These are phyloP conservation scores for Hirtodrosophila confusa DNA, from an alignment of 2,888 invertebrate species.

Conservation along the genomic window DNA sequence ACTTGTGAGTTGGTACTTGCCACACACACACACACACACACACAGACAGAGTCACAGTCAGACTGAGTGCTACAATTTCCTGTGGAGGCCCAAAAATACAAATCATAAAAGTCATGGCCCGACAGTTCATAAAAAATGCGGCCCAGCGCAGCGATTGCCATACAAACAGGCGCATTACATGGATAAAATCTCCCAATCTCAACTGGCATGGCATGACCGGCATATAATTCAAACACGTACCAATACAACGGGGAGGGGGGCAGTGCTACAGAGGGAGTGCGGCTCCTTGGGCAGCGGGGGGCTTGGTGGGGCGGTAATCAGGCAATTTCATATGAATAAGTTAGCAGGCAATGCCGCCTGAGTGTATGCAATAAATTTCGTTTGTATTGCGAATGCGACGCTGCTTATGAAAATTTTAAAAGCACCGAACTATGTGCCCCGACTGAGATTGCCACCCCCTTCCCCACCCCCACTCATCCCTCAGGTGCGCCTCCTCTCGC, in stretches of 20 bases:
- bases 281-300: slow-evolving; percentile 18
- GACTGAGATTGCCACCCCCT: slow-evolving; percentile 57
- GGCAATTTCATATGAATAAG: slow-evolving; percentile 78
- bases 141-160: slow-evolving; percentile 73
- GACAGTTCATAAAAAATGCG: slow-evolving; percentile 75
- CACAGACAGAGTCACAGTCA: slow-evolving; percentile 8
- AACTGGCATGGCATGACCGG: slow-evolving; percentile 64
- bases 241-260: slow-evolving; percentile 44
- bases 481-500: slow-evolving; percentile 7
- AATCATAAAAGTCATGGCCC: slow-evolving; percentile 74
- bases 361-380: slow-evolving; percentile 73
- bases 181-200: slow-evolving; percentile 36
- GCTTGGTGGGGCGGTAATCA: slow-evolving; percentile 60
- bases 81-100: slow-evolving; percentile 55
- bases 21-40: slow-evolving; percentile 5
- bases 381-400: slow-evolving; percentile 71
- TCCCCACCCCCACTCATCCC: not conserved
- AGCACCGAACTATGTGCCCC: slow-evolving; percentile 65
- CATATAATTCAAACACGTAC: slow-evolving; percentile 77
- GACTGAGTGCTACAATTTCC: slow-evolving; percentile 44
- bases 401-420: slow-evolving; percentile 74
- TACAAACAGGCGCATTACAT: slow-evolving; percentile 73
- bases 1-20: slow-evolving; percentile 55
- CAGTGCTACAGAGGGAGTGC: slow-evolving; percentile 9
- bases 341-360: slow-evolving; percentile 70